Evolutionary conservation across 2,797 vertebrate genomes (phyloP).

Genomic region (Miichthys miiuy): DNA sequence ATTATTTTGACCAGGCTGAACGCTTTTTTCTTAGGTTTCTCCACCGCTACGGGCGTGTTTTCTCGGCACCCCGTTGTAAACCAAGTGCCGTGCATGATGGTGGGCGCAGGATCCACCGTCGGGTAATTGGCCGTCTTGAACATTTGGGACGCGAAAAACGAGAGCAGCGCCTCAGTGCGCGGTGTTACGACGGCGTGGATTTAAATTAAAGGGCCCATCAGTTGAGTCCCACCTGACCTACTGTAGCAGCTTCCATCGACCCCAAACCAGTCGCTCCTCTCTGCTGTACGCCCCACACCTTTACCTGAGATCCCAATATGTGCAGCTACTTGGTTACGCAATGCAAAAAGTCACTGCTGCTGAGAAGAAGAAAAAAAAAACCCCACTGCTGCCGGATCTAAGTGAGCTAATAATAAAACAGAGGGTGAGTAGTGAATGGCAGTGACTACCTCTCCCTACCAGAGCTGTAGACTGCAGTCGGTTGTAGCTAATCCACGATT

Average conservation of each 20-base stretch:
- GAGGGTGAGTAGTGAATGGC: conserved; percentile 62
- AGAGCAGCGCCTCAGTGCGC: conserved; percentile 62
- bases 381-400: conserved; percentile 40
- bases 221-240: conserved; percentile 59
- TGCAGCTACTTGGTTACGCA: conserved; percentile 46
- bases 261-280: conserved; percentile 25
- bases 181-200: conserved; percentile 60
- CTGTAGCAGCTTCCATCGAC: conserved; percentile 38
- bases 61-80: conserved; percentile 83
- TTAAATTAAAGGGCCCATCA: conserved; percentile 61
- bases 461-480: conserved; percentile 74
- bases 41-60: conserved; percentile 84
- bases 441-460: conserved; percentile 61
- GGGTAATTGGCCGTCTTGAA: conserved; percentile 83
- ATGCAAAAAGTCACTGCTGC: conserved; percentile 41
- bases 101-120: conserved; percentile 88
- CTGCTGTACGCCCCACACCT: conserved; percentile 44
- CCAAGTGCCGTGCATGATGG: conserved; percentile 85
- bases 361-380: background rate
- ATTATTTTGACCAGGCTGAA: conserved; percentile 95
- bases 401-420: conserved; percentile 67
- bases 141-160: conserved; percentile 57
- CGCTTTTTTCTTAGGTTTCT: conserved; percentile 91
- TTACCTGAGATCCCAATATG: conserved; percentile 65
- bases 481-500: conserved; percentile 79